Evolutionary conservation across 2,113 vertebrate species (phyloP), one percentile per base, ranked within the genome.

Genomic region (Aegotheles bennettii): DNA sequence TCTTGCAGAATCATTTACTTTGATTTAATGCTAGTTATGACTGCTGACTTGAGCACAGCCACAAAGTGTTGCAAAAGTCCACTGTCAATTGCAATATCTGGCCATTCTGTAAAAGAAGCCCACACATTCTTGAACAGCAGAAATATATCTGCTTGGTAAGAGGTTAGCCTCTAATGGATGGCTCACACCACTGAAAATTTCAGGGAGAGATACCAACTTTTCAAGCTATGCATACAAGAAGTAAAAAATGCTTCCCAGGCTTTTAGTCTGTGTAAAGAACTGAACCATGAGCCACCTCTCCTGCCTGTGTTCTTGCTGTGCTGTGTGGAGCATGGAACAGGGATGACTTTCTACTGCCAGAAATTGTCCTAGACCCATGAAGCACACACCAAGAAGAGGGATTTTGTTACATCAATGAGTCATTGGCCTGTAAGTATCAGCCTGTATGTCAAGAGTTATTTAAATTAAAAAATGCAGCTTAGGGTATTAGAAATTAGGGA

Each of bases 231-330:
- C 3, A 26, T 35, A 5, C 2, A 38, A 47, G 16, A 56, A 51
- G 21, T 23, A 21, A 40, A 45, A 64, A 48, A 35, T 16, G 4
- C 18, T 73, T 51, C 43, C 23, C 17, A 68, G 20, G 45, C 17
- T 48, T 79, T 59, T 36, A 76, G 35, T 57, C 21, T 59, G 2
- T 61, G 13, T 7, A 50, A 29, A 51, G 21, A 33, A 33, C 18
- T 1, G 1, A 78, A 36, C 47, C 35, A 18, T 2, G 4, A 77
- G 16, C 16, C 31, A 11, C 35, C 5, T 63, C 48, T 79, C 9
- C 16, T 1, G 0, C 36, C 5, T 18, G 31, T 53, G n/a, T 42
- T 43, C 54, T 69, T 2, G 1, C 6, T 53, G 25, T 69, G 26
- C n/a, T 38, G n/a, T 1, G 4, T 15, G 19, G 25, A 59, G 10